Base-by-base conservation (phyloP, 1,140 invertebrate species). In the Polyergus mexicanus region DNA sequence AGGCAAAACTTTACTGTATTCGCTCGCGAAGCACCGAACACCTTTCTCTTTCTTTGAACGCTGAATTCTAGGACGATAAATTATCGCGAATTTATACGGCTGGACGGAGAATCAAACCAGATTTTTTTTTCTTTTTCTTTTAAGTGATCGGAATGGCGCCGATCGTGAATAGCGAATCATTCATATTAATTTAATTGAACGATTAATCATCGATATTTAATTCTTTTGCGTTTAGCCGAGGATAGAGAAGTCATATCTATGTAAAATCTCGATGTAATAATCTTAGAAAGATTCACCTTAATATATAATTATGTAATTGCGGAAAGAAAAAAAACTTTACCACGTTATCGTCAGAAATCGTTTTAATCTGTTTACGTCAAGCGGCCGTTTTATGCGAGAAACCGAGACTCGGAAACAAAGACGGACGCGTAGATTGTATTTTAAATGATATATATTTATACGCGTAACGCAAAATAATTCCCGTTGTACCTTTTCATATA, bases 181-280 rank as follows among this genome's bases (percentile, higher is more conserved):
- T 84, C 56, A 74, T 90, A 87, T 89, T 92, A 90, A 92, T 91
- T 92, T 90, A 92, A 92, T 92, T 91, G 86, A 84, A 77, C 51
- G 75, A 91, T 86, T 86, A 88, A 68, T 83, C 80, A 22, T 84
- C 77, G 81, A 88, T 86, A 88, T 88, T 80, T 86, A 85, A 63
- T 60, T 8, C 58, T 80, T 74, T 71, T 25, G 19, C 25, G 10
- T 35, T 32, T 13, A 62, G 47, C 19, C 68, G 51, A 60, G 32
- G 66, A 22, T 47, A 66, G 22, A 47, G n/a, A 63, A n/a, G 19
- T 63, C 32, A 38, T 72, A 54, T 84, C 11, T 41, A 81, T 69
- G 25, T 44, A 54, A 83, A 19, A 60, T 72, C 16, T 72, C 16
- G 3, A 13, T 22, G 6, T 41, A 4, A 80, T 74, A 54, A 51